Conservation (phyloP, 2,113 vertebrate species). For the Aramus guarauna region DNA sequence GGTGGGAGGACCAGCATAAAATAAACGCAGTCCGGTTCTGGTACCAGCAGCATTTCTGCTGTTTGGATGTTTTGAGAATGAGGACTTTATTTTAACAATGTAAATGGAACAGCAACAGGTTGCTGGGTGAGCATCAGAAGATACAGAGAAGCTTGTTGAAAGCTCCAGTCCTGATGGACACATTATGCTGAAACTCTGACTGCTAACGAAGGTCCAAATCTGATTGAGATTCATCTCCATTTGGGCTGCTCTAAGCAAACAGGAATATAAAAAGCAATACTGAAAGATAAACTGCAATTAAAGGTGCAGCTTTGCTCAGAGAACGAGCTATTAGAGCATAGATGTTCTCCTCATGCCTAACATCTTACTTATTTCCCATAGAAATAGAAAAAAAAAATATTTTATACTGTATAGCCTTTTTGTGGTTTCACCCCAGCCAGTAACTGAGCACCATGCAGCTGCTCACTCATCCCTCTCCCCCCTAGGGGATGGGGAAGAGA, state of each 20-base stretch:
- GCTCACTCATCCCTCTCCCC: too few relatives aligned
- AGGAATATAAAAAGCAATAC: background rate
- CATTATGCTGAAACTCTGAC: background rate
- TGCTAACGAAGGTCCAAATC: background rate
- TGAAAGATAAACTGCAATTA: background rate
- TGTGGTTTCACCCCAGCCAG: too few relatives aligned
- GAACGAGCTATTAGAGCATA: background rate
- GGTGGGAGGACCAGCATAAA: background rate
- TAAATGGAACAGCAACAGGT: background rate
- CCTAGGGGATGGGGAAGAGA: too few relatives aligned
- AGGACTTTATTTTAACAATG: background rate
- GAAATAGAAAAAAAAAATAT: background rate
- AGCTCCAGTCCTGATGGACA: background rate
- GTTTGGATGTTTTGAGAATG: background rate
- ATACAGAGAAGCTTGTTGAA: background rate
- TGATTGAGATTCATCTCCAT: background rate
- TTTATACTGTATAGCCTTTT: background rate
- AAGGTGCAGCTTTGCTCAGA: background rate
- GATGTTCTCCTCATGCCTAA: background rate
- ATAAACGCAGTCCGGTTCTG: background rate
- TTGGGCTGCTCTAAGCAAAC: background rate
- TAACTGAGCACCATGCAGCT: too few relatives aligned
- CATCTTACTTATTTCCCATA: background rate
- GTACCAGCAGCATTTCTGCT: background rate
- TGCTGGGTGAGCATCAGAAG: background rate